Conservation (phyloP, 1,140 invertebrate species). For the Antheraea mylitta region DNA sequence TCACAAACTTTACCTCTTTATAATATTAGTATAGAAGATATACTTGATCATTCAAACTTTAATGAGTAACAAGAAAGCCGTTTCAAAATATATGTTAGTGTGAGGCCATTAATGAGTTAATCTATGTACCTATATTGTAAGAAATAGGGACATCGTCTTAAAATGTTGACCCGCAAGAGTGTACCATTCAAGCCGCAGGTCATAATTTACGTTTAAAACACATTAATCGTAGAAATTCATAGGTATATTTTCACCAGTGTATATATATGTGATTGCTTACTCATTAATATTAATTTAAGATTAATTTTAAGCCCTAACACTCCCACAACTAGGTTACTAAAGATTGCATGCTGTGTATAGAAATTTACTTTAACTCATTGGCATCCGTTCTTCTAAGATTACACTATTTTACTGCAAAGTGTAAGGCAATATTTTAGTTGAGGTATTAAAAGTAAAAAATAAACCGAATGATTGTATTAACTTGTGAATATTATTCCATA, state of each 20-base stretch:
- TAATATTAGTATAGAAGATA: no score
- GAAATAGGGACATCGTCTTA: slow-evolving; percentile 21
- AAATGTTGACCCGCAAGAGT: slow-evolving; percentile 23
- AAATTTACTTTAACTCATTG: no score
- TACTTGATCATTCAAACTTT: background rate
- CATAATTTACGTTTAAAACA: background rate
- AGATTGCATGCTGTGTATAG: no score
- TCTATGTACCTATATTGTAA: slow-evolving; percentile 44
- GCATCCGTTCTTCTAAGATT: no score
- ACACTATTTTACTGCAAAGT: no score
- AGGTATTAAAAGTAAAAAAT: no score
- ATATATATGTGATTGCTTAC: background rate
- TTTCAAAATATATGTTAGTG: slow-evolving; percentile 17
- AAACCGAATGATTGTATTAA: no score
- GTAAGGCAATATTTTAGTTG: no score
- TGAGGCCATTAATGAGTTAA: slow-evolving; percentile 34
- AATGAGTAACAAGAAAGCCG: background rate
- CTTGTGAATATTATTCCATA: no score
- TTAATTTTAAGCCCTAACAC: background rate
- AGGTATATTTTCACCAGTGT: background rate
- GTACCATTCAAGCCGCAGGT: slow-evolving; percentile 11
- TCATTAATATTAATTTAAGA: background rate
- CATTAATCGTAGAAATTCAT: slow-evolving; percentile 12
- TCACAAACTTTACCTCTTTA: no score
- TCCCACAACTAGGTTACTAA: no score